A percentile compares a stretch with the other conserved stretches of the same genome.
Conservation (phyloP, 2,113 vertebrate species). For the Hippopotamus amphibius region DNA sequence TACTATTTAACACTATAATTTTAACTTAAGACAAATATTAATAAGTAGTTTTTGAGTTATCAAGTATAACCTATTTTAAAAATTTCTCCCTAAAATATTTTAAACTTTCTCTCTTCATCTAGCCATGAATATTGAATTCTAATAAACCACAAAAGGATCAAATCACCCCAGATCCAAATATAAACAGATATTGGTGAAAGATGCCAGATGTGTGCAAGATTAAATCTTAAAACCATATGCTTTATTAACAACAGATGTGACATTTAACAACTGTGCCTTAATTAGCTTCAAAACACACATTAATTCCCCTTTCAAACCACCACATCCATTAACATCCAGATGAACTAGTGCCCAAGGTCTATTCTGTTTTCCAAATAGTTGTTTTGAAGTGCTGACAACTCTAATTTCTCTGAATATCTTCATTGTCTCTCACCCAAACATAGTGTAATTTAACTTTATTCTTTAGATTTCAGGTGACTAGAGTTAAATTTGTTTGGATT, state of each 20-base stretch:
- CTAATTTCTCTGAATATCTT: conserved; percentile 32
- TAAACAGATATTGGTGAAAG: conserved; percentile 54
- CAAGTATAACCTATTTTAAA: not conserved
- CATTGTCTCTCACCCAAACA: not conserved
- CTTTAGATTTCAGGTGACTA: not conserved
- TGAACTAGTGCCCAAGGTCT: conserved; percentile 49
- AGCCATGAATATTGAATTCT: not conserved
- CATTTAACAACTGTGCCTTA: conserved; percentile 75
- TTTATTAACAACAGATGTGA: conserved; percentile 77
- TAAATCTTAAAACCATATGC: conserved; percentile 74
- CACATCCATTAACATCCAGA: conserved; percentile 68
- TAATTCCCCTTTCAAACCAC: conserved; percentile 63
- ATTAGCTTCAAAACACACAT: conserved; percentile 67
- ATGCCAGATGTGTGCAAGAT: conserved; percentile 61
- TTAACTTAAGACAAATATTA: not conserved
- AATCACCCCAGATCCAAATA: not conserved
- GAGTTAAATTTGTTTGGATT: conserved; percentile 16
- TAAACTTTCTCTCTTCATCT: not conserved
- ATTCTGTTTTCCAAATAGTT: conserved; percentile 67
- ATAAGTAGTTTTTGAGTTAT: not conserved
- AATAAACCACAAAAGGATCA: conserved; percentile 26
- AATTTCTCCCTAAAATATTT: not conserved
- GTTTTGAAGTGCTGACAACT: conserved; percentile 63
- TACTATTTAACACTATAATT: not conserved
- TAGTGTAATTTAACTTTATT: not conserved